These are phyloP conservation scores for Puntigrus tetrazona DNA, from an alignment of 2,113 vertebrate species.

Conservation along the genomic window DNA sequence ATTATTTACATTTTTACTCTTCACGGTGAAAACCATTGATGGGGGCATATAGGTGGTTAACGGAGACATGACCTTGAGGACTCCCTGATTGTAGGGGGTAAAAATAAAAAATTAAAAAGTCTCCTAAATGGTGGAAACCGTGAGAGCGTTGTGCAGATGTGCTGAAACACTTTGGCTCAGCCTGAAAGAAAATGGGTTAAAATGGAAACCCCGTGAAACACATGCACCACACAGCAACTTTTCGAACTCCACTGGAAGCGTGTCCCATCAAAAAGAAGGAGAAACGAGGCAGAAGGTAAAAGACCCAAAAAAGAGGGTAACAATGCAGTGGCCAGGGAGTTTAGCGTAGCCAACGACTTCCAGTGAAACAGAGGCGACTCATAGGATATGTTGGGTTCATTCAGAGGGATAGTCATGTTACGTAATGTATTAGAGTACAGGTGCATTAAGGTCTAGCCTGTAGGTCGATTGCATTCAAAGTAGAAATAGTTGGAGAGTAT, in stretches of 20 bases:
- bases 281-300: too few relatives aligned
- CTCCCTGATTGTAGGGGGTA: background rate
- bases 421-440: background rate
- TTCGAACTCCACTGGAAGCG: background rate
- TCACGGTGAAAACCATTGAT: background rate
- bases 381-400: background rate
- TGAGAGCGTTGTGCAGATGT: background rate
- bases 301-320: too few relatives aligned
- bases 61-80: background rate
- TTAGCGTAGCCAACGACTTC: background rate
- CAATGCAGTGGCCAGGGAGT: too few relatives aligned
- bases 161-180: background rate
- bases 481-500: background rate
- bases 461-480: background rate
- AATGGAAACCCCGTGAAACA: background rate
- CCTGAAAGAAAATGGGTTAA: background rate
- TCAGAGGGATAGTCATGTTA: background rate
- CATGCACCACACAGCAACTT: background rate
- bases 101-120: too few relatives aligned
- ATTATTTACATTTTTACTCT: too few relatives aligned
- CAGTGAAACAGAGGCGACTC: background rate
- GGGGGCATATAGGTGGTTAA: background rate
- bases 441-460: too few relatives aligned
- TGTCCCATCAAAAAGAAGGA: too few relatives aligned
- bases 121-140: background rate